A percentile compares a stretch with the other conserved stretches of the same genome.
phyloP scores from a whole-genome alignment of 2,113 vertebrate species.

The Rafetus swinhoei region DNA sequence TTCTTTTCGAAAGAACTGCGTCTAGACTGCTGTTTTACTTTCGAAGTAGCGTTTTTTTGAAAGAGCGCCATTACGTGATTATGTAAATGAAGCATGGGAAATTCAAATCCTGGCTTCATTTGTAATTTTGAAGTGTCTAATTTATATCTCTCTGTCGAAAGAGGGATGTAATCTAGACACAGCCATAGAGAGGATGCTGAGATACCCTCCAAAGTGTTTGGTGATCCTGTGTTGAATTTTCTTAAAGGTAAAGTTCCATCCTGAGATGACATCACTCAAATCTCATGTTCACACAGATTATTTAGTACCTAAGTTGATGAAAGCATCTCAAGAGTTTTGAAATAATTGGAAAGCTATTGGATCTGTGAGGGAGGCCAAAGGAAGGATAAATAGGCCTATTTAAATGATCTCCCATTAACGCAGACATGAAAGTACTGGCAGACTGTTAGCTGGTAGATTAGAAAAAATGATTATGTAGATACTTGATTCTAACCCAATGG shows the following conservation, averaged over 20 bases:
- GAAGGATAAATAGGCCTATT: neutral
- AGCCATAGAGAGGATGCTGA: neutral
- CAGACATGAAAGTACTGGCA: neutral
- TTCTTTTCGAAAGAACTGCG: too few relatives aligned
- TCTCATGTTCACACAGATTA: neutral
- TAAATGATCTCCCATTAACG: neutral
- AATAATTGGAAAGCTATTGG: neutral
- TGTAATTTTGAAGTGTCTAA: too few relatives aligned
- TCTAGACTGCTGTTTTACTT: too few relatives aligned
- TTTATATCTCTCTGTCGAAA: too few relatives aligned
- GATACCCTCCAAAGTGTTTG: accelerated
- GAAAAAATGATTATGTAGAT: constrained; percentile 25
- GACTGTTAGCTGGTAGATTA: neutral
- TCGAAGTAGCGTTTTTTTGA: too few relatives aligned
- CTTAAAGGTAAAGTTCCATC: neutral
- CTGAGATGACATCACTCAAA: neutral
- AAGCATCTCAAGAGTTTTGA: neutral
- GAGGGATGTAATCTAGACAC: too few relatives aligned
- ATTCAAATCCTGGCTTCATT: too few relatives aligned
- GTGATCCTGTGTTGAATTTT: neutral
- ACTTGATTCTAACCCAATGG: constrained; percentile 10
- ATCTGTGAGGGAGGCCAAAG: neutral
- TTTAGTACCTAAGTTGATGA: neutral
- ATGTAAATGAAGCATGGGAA: too few relatives aligned
- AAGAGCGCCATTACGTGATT: too few relatives aligned